A percentile compares a stretch with the other conserved stretches of the same genome.
These are phyloP conservation scores for Diplolepis rosae DNA, from an alignment of 2,888 invertebrate genomes.

Conservation along the genomic window DNA sequence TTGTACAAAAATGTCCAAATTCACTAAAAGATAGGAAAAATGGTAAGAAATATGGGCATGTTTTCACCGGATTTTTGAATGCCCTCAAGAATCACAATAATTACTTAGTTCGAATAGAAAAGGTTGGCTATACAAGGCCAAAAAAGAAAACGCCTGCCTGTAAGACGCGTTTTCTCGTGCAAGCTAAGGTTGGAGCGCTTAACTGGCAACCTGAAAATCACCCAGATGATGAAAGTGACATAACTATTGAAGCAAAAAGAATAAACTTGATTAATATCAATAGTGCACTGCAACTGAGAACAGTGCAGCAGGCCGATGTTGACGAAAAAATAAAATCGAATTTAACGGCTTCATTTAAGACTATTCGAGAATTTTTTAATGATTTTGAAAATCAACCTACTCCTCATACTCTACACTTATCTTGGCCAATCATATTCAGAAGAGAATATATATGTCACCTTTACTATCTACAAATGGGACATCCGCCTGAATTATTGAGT, in stretches of 20 bases:
- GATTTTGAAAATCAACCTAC: background rate
- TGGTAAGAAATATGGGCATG: too few species aligned
- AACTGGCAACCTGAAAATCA: background rate
- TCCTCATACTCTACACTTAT: background rate
- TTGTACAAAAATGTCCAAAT: too few species aligned
- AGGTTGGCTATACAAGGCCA: background rate
- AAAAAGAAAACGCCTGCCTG: background rate
- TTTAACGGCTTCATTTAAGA: background rate
- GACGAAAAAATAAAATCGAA: background rate
- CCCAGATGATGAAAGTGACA: background rate
- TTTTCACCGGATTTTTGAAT: too few species aligned
- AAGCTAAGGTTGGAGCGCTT: background rate
- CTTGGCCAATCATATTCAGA: background rate
- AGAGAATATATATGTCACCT: background rate
- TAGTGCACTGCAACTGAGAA: background rate
- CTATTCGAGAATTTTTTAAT: slow-evolving; percentile 1
- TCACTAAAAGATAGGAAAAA: too few species aligned
- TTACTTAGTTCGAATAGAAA: background rate
- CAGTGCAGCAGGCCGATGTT: background rate
- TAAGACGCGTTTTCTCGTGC: background rate
- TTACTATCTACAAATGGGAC: background rate
- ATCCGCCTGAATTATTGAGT: background rate
- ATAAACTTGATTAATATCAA: background rate
- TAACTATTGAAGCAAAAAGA: background rate
- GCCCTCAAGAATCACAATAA: too few species aligned